Percentiles rank a stretch among this genome's conserved stretches.
Evolutionary conservation across 1,140 invertebrate species (phyloP).

Genomic region (Arion vulgaris): DNA sequence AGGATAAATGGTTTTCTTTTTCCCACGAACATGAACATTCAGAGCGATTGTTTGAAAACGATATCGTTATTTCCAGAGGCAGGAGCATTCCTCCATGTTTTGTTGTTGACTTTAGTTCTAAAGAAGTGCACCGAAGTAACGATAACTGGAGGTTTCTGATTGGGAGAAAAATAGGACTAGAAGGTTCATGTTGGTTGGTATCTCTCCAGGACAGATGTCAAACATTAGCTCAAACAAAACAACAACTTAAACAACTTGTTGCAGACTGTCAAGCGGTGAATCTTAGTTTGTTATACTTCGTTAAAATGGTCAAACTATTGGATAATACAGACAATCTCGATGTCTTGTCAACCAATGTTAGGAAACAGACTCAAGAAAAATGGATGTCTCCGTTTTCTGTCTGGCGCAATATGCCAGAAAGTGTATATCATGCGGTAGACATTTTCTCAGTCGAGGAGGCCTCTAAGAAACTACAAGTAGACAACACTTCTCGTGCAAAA

Average conservation of each 20-base stretch:
- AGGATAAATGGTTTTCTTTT: background rate
- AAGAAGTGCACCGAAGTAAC: background rate
- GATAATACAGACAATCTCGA: background rate
- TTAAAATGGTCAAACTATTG: background rate
- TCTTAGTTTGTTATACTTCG: background rate
- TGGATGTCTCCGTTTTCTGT: background rate
- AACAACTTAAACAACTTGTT: background rate
- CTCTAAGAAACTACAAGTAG: background rate
- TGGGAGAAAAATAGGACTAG: background rate
- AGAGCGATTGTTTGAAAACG: background rate
- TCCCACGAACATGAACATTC: background rate
- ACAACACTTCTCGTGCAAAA: background rate
- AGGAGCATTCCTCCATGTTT: background rate
- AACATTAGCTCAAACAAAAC: background rate
- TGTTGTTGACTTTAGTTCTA: background rate
- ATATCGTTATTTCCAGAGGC: background rate
- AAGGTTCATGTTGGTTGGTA: background rate
- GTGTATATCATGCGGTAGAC: background rate
- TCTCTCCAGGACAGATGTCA: background rate
- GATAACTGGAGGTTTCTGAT: background rate
- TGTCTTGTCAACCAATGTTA: too few species aligned
- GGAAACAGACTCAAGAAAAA: background rate
- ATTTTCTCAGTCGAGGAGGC: conserved; percentile 5
- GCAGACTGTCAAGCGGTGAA: background rate
- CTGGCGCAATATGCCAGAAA: background rate